Evolutionary conservation across 2,797 vertebrate species (phyloP).

Genomic region (Chiloscyllium punctatum): DNA sequence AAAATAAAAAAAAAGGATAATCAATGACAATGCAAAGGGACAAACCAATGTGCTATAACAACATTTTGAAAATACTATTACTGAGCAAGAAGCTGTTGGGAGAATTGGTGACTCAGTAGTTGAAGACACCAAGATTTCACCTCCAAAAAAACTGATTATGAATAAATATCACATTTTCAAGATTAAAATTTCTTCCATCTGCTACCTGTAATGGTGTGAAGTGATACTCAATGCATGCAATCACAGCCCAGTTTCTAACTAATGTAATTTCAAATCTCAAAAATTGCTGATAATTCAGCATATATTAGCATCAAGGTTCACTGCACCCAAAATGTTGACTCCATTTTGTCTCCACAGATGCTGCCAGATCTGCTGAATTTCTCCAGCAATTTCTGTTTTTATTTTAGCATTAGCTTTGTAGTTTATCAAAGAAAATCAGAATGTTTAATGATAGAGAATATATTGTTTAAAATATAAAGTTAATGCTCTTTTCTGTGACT

Average conservation of each 20-base stretch:
- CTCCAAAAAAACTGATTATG: not conserved
- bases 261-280: not conserved
- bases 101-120: not conserved
- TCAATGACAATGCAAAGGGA: not conserved
- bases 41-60: not conserved
- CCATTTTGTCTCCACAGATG: too few relatives aligned
- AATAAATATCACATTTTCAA: not conserved
- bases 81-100: not conserved
- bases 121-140: not conserved
- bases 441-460: not conserved
- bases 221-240: not conserved
- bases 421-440: not conserved
- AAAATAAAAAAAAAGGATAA: not conserved
- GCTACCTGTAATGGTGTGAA: not conserved
- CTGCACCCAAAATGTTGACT: too few relatives aligned
- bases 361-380: too few relatives aligned
- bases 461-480: not conserved
- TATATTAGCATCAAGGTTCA: not conserved
- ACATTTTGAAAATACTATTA: not conserved
- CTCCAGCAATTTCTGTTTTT: too few relatives aligned
- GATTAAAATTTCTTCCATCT: constrained; percentile 21
- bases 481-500: not conserved
- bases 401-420: not conserved
- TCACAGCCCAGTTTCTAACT: not conserved
- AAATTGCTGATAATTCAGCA: not conserved